Evolutionary conservation across 2,113 vertebrate genomes (phyloP).

Genomic region (Hystrix cristata): DNA sequence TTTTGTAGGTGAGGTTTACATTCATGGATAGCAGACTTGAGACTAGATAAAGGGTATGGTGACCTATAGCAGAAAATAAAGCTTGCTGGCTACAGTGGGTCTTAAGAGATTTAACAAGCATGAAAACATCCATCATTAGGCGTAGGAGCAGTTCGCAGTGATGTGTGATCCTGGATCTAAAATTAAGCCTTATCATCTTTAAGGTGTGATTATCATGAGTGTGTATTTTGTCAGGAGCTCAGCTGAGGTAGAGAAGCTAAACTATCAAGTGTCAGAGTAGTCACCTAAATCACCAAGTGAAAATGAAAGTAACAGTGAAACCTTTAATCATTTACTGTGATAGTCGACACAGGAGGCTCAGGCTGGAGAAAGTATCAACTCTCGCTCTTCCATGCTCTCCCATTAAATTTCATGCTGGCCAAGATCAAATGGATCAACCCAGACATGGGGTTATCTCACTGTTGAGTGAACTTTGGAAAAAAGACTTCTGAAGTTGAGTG

Average conservation of each 20-base stretch:
- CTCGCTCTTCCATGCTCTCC: background rate
- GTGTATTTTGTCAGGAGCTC: background rate
- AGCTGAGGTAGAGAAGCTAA: background rate
- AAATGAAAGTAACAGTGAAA: background rate
- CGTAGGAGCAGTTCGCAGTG: background rate
- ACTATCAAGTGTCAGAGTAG: background rate
- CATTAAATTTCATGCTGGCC: accelerated
- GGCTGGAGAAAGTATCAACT: accelerated
- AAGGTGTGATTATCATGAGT: background rate
- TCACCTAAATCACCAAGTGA: background rate
- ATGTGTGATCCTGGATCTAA: slow-evolving; percentile 30
- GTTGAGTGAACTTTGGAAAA: background rate
- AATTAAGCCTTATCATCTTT: background rate
- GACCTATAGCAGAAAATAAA: background rate
- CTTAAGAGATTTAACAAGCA: background rate
- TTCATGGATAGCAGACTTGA: background rate
- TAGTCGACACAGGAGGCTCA: background rate
- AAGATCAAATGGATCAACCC: background rate
- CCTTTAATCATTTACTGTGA: background rate
- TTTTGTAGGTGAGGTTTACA: background rate
- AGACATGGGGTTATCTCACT: background rate
- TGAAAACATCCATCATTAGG: slow-evolving; percentile 17
- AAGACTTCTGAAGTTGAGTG: background rate
- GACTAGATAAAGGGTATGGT: background rate
- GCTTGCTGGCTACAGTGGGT: background rate